Evolutionary conservation across 2,113 vertebrate species (phyloP).

Genomic region (Vulpes lagopus): DNA sequence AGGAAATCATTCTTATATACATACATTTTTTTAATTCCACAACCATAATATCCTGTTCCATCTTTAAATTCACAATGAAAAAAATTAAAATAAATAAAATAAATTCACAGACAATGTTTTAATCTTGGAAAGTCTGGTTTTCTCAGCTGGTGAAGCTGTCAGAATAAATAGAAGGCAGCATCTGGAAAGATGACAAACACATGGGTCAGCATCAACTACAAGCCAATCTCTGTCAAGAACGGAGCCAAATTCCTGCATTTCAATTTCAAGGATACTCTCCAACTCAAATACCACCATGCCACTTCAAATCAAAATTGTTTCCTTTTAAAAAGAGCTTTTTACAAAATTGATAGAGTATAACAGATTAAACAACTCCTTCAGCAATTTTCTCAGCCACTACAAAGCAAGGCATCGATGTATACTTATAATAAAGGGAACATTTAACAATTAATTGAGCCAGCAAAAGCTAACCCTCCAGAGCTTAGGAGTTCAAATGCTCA

Average conservation of each 20-base stretch:
- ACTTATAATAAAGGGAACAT: constrained; percentile 76
- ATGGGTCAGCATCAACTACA: constrained; percentile 80
- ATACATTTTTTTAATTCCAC: neutral
- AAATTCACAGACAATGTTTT: constrained; percentile 44
- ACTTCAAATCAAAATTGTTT: constrained; percentile 74
- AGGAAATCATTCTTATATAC: neutral
- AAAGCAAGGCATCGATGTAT: constrained; percentile 42
- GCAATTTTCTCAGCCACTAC: constrained; percentile 70
- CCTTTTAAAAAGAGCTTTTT: constrained; percentile 63
- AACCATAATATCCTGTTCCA: constrained; percentile 27
- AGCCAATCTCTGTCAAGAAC: constrained; percentile 74
- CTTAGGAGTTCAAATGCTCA: constrained; percentile 66
- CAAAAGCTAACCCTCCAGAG: constrained; percentile 72
- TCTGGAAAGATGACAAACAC: constrained; percentile 82
- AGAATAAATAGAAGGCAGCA: constrained; percentile 79
- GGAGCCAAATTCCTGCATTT: constrained; percentile 78
- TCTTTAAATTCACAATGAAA: constrained; percentile 14
- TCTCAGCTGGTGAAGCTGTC: constrained; percentile 82
- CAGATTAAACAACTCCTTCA: constrained; percentile 71
- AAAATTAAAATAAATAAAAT: neutral
- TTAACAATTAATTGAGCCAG: constrained; percentile 78
- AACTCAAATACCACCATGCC: constrained; percentile 63
- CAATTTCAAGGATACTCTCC: constrained; percentile 69
- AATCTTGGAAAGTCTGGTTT: constrained; percentile 71
- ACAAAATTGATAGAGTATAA: constrained; percentile 63